These are phyloP conservation scores for Aporophyla nigra DNA, from an alignment of 2,888 invertebrate genomes.

Conservation along the genomic window DNA sequence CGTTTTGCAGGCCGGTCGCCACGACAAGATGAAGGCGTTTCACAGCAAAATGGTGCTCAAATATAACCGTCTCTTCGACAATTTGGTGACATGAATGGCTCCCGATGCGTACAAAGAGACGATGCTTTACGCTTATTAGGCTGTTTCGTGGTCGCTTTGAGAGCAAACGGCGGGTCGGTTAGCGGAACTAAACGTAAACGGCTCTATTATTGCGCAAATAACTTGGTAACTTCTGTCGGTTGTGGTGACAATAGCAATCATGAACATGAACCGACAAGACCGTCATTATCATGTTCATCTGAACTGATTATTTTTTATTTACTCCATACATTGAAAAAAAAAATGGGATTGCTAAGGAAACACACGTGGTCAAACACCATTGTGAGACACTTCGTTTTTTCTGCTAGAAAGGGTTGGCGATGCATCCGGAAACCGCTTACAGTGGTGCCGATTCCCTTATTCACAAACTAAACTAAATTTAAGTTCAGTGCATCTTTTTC, in stretches of 20 bases:
- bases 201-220: constrained; percentile 32
- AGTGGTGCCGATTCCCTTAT: too few species aligned
- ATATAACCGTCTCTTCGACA: constrained; percentile 53
- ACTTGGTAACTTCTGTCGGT: constrained; percentile 1
- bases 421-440: too few species aligned
- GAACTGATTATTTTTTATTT: neutral
- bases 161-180: neutral
- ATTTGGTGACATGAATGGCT: constrained; percentile 61
- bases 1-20: constrained; percentile 40
- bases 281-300: too few species aligned
- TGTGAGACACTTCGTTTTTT: neutral
- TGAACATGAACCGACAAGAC: too few species aligned
- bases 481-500: too few species aligned
- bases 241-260: neutral
- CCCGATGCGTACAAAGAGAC: constrained; percentile 39
- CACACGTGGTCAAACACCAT: neutral
- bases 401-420: neutral
- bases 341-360: neutral
- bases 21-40: constrained; percentile 66
- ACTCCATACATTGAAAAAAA: neutral
- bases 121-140: constrained; percentile 47
- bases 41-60: constrained; percentile 62
- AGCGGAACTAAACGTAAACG: constrained; percentile 24
- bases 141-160: constrained; percentile 35
- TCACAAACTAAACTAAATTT: too few species aligned